A percentile compares a stretch with the other conserved stretches of the same genome.
phyloP scores from a whole-genome alignment of 2,888 invertebrate genomes.

The Thera britannica region DNA sequence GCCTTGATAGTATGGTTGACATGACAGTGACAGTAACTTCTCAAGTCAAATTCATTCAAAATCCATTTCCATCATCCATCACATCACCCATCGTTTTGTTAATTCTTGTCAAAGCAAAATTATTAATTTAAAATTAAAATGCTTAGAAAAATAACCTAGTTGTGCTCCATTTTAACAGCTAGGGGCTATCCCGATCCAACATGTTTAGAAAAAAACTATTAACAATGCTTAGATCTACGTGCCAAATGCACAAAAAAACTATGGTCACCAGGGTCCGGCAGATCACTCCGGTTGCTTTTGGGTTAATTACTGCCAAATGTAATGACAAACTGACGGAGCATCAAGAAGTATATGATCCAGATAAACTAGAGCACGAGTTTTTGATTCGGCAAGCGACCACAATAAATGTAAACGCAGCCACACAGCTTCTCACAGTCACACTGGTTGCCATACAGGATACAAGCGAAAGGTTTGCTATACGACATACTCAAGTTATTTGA shows the following conservation, averaged over 20 bases:
- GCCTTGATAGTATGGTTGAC: too few relatives aligned
- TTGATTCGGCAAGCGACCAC: conserved; percentile 82
- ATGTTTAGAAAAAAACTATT: conserved; percentile 66
- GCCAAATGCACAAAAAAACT: conserved; percentile 48
- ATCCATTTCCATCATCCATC: too few relatives aligned
- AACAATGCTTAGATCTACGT: conserved; percentile 53
- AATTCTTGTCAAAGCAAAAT: background rate
- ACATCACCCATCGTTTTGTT: background rate
- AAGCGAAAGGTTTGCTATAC: conserved; percentile 69
- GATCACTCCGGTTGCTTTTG: conserved; percentile 60
- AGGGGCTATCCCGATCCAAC: background rate
- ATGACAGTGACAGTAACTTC: too few relatives aligned
- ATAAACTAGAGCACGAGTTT: conserved; percentile 78
- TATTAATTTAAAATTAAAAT: conserved; percentile 1
- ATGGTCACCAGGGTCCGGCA: conserved; percentile 53
- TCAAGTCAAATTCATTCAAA: too few relatives aligned
- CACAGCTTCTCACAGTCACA: conserved; percentile 81
- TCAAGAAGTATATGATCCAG: conserved; percentile 56
- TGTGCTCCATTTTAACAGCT: background rate
- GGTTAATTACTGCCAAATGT: conserved; percentile 64
- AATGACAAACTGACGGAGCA: conserved; percentile 56
- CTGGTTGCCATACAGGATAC: conserved; percentile 83
- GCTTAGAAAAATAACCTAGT: background rate
- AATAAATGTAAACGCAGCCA: conserved; percentile 81
- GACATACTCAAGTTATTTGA: background rate